Evolutionary conservation across 2,888 invertebrate species (phyloP).

Genomic region (Minunthozetes semirufus): DNA sequence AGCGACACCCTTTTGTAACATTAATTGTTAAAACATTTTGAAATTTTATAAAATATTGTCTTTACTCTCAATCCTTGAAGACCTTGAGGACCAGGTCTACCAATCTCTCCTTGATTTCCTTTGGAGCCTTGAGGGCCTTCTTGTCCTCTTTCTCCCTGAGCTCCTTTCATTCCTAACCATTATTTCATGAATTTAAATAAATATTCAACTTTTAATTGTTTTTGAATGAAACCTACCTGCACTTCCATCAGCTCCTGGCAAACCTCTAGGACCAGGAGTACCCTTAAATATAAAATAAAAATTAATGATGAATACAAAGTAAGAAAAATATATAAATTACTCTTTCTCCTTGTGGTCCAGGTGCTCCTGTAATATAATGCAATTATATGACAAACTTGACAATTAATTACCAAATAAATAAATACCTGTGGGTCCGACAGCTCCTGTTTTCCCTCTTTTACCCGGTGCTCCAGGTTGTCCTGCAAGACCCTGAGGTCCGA

Average conservation of each 20-base stretch:
- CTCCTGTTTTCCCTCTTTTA: constrained; percentile 68
- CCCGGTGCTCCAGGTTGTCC: constrained; percentile 41
- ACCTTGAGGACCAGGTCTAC: constrained; percentile 59
- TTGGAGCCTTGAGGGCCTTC: constrained; percentile 39
- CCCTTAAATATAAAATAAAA: constrained; percentile 34
- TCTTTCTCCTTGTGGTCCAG: constrained; percentile 55
- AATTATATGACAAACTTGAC: neutral
- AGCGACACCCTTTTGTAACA: constrained; percentile 38
- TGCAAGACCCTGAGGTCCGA: constrained; percentile 51
- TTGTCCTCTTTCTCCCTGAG: constrained; percentile 54
- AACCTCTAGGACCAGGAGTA: constrained; percentile 53
- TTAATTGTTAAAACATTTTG: neutral
- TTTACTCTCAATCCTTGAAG: constrained; percentile 53
- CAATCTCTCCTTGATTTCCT: constrained; percentile 46
- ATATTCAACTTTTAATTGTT: neutral
- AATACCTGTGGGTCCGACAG: constrained; percentile 59
- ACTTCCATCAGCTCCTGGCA: constrained; percentile 67
- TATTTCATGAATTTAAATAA: neutral
- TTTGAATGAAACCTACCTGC: constrained; percentile 47
- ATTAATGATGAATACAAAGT: neutral
- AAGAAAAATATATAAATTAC: constrained; percentile 45
- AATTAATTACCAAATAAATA: neutral
- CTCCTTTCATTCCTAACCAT: constrained; percentile 65
- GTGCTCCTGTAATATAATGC: constrained; percentile 51
- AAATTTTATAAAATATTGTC: neutral